Conservation (phyloP, 2,797 vertebrate genomes). For the Sternarchorhynchus goeldii region DNA sequence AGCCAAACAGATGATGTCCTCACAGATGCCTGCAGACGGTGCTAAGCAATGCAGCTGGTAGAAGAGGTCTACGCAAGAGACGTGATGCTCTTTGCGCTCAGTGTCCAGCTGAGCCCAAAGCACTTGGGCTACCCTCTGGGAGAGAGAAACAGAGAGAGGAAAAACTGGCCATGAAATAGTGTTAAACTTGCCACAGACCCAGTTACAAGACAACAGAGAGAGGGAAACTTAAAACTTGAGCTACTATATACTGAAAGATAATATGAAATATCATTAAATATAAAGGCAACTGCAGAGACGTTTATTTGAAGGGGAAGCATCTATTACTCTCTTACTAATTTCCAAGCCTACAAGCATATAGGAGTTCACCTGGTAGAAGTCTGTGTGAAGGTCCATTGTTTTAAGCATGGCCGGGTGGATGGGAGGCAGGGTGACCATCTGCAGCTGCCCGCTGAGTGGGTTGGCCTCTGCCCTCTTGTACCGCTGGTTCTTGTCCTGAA, state of each 20-base stretch:
- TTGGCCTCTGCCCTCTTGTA: conserved; percentile 82
- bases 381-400: conserved; percentile 84
- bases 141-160: neutral
- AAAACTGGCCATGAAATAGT: neutral
- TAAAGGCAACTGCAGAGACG: too few relatives aligned
- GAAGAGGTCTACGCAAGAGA: conserved; percentile 92
- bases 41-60: conserved; percentile 95
- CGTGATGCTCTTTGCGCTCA: conserved; percentile 88
- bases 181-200: too few relatives aligned
- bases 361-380: conserved; percentile 88
- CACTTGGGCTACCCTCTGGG: conserved; percentile 86
- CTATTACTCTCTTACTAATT: neutral
- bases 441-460: conserved; percentile 86
- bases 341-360: neutral
- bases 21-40: conserved; percentile 88
- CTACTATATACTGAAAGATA: too few relatives aligned
- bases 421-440: conserved; percentile 94
- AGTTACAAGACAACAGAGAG: too few relatives aligned
- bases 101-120: conserved; percentile 93
- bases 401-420: conserved; percentile 82
- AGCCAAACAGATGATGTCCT: conserved; percentile 93
- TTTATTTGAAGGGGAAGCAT: neutral
- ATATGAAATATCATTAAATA: too few relatives aligned
- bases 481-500: conserved; percentile 90
- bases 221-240: neutral